Base-by-base conservation (phyloP, 2,888 invertebrate species). In the Hyposoter dolosus region DNA sequence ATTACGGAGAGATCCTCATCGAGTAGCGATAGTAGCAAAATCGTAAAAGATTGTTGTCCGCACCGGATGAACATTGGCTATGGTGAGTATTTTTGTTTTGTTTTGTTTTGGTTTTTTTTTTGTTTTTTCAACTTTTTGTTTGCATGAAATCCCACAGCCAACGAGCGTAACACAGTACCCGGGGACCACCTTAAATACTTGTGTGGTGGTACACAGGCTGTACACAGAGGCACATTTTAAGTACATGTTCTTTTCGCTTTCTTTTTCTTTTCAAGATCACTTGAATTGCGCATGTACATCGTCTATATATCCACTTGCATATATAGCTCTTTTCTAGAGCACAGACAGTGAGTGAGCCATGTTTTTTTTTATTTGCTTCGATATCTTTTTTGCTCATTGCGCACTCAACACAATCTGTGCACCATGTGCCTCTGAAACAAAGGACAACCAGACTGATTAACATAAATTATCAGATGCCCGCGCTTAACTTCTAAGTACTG, bases 401-500 rank as follows among this genome's bases (percentile, higher is more conserved):
- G 91, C 93, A 93, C 93, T 93, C 93, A 93, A 93, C 92, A 91
- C 90, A 92, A 91, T 93, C 93, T 93, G 93, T 94, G 93, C 93
- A 93, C 91, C 97, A 97, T 96, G 97, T 97, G 97, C 97, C 97
- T 97, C 97, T 97, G 97, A 97, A 97, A 95, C 96, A 95, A 94
- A 94, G 95, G 95, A 96, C 95, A 95, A 95, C 94, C 95, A 95
- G 93, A 94, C 93, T 94, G 93, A 94, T 93, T 93, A 93, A 93
- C 90, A 93, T 92, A 93, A 93, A 92, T 92, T 90, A 89, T 88
- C 90, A 92, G 93, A 93, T 93, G 93, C 93, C 93, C 91, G 91
- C 92, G 90, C 91, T 91, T 90, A 90, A 89, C 89, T 85, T 89
- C 82, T 88, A 80, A 85, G 82, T 87, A 84, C 74, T 82, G 81